Conservation (phyloP, 1,140 invertebrate genomes). For the Anastrepha obliqua region DNA sequence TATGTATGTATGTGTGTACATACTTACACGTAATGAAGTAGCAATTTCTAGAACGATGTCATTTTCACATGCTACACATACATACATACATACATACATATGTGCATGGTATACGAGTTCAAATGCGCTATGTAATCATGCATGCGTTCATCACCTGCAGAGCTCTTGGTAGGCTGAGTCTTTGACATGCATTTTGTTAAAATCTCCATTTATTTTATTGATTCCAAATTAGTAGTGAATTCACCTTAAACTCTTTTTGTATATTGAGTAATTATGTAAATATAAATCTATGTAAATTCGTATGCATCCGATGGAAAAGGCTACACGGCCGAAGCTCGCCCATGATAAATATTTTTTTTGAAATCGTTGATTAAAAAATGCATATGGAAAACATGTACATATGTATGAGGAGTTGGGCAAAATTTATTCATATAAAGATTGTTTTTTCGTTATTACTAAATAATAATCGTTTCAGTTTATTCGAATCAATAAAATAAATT, state of each 20-base stretch:
- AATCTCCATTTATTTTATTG: background rate
- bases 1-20: too few relatives aligned
- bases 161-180: background rate
- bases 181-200: background rate
- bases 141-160: background rate
- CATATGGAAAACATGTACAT: too few relatives aligned
- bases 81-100: background rate
- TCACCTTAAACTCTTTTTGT: background rate
- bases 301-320: background rate
- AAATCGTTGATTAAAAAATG: background rate
- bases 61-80: background rate
- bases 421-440: background rate
- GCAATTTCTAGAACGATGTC: background rate
- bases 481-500: too few relatives aligned
- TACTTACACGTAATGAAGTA: background rate
- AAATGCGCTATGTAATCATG: background rate
- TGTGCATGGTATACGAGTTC: too few relatives aligned
- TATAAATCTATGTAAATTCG: background rate
- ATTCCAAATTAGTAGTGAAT: background rate
- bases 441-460: too few relatives aligned
- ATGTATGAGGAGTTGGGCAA: background rate
- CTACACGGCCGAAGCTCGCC: background rate
- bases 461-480: too few relatives aligned
- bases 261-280: slow-evolving; percentile 25
- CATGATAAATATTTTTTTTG: background rate